Percentiles rank a stretch among this genome's conserved stretches.
These are phyloP conservation scores for Parnassius mnemosyne DNA, from an alignment of 2,888 invertebrate genomes.

Conservation along the genomic window DNA sequence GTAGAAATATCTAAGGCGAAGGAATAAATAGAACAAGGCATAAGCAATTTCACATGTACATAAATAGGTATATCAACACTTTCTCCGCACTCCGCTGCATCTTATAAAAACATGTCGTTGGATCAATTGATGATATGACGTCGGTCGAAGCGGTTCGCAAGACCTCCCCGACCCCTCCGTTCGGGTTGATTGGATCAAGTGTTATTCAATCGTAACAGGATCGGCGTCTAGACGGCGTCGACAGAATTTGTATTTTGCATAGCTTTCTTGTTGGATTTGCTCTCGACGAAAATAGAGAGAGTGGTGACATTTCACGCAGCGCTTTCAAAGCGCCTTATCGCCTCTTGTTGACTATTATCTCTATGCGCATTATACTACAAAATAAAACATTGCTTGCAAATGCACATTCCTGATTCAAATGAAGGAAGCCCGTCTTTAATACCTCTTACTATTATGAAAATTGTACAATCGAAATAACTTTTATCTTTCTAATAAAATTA, in stretches of 20 bases:
- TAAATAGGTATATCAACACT: constrained; percentile 36
- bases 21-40: constrained; percentile 32
- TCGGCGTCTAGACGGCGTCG: constrained; percentile 75
- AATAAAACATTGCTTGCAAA: neutral
- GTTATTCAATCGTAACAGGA: constrained; percentile 73
- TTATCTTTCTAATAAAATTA: neutral
- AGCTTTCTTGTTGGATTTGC: constrained; percentile 74
- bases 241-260: constrained; percentile 73
- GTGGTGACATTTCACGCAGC: constrained; percentile 69
- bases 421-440: too few species aligned
- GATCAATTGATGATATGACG: constrained; percentile 58
- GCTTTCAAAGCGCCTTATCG: constrained; percentile 31
- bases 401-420: too few species aligned
- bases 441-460: too few species aligned
- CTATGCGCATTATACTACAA: constrained; percentile 7
- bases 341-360: constrained; percentile 19
- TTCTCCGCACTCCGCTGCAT: constrained; percentile 39
- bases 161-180: constrained; percentile 68
- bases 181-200: constrained; percentile 77
- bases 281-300: constrained; percentile 70
- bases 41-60: constrained; percentile 31
- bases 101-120: constrained; percentile 42
- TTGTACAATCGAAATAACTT: too few species aligned
- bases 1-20: constrained; percentile 23
- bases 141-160: constrained; percentile 44